A percentile compares a stretch with the other conserved stretches of the same genome.
Conservation (phyloP, 2,888 invertebrate genomes). For the Drosophila algonquin region DNA sequence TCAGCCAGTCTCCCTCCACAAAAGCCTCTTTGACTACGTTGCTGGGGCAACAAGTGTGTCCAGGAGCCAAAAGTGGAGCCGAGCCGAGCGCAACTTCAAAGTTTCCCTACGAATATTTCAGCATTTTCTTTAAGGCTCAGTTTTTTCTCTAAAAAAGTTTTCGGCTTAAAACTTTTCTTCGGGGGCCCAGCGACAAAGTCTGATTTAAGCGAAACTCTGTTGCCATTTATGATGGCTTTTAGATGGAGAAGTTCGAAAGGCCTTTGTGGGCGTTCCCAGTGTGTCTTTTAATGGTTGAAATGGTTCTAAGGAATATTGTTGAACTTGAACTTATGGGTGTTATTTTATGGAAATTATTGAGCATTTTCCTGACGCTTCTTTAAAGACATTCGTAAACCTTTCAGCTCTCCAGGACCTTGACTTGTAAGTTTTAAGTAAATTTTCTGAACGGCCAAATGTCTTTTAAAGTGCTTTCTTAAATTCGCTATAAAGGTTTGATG, state of each 20-base stretch:
- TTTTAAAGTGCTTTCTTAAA: background rate
- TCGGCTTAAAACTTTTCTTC: slow-evolving; percentile 35
- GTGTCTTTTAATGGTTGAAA: background rate
- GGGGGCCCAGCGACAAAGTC: slow-evolving; percentile 17
- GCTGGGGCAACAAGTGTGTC: slow-evolving; percentile 51
- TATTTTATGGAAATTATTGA: background rate
- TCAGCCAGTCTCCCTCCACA: background rate
- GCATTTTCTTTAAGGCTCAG: slow-evolving; percentile 25
- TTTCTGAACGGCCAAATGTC: background rate
- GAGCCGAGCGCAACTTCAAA: slow-evolving; percentile 24
- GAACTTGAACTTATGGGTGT: background rate
- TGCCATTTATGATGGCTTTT: slow-evolving; percentile 31
- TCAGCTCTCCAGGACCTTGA: background rate
- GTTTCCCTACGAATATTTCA: slow-evolving; percentile 17
- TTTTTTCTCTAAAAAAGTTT: slow-evolving; percentile 24
- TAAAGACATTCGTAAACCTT: background rate
- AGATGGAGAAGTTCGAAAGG: slow-evolving; percentile 1
- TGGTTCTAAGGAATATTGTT: background rate
- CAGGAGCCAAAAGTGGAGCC: background rate
- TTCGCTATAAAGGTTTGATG: background rate
- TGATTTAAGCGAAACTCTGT: slow-evolving; percentile 18
- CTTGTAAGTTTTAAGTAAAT: too few relatives aligned
- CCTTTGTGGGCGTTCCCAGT: background rate
- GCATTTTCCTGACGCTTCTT: background rate
- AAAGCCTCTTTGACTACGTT: slow-evolving; percentile 3